phyloP scores from a whole-genome alignment of 2,888 invertebrate species.

The Rhagophthalmus giganteus region DNA sequence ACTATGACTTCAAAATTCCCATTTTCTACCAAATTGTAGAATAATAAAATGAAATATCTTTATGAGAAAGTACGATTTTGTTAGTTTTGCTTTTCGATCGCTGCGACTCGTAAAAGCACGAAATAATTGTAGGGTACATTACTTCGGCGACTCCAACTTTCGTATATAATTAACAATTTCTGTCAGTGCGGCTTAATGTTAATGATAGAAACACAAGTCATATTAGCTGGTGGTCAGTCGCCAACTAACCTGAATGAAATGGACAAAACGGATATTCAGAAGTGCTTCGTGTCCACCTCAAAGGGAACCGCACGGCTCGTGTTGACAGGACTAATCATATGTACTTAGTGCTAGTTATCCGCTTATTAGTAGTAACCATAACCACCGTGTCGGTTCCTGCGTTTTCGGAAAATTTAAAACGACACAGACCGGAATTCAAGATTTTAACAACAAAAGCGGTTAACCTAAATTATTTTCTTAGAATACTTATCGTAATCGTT shows the following conservation, averaged over 20 bases:
- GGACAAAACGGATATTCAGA: constrained; percentile 22
- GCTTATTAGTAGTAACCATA: constrained; percentile 32
- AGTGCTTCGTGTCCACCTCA: constrained; percentile 24
- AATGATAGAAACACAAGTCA: constrained; percentile 32
- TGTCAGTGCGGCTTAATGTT: constrained; percentile 32
- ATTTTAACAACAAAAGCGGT: constrained; percentile 1
- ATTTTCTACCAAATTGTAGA: constrained; percentile 20
- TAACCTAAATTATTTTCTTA: too few relatives aligned
- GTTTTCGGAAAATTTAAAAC: constrained; percentile 16
- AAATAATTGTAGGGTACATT: constrained; percentile 23
- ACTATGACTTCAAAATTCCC: constrained; percentile 22
- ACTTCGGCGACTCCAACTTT: constrained; percentile 27
- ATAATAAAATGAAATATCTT: constrained; percentile 14
- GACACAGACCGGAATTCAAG: constrained; percentile 1
- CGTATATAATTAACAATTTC: constrained; percentile 37
- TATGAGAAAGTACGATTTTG: constrained; percentile 5
- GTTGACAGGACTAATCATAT: constrained; percentile 37
- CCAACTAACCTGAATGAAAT: constrained; percentile 35
- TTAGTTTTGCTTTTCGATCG: background rate
- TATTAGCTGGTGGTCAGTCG: constrained; percentile 22
- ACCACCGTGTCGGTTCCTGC: constrained; percentile 19
- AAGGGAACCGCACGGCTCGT: constrained; percentile 28
- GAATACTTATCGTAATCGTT: too few relatives aligned
- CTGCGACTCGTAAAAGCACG: constrained; percentile 14
- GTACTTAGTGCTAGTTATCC: constrained; percentile 37